Evolutionary conservation across 1,140 invertebrate species (phyloP).

Genomic region (Holcopasites calliopsidis): DNA sequence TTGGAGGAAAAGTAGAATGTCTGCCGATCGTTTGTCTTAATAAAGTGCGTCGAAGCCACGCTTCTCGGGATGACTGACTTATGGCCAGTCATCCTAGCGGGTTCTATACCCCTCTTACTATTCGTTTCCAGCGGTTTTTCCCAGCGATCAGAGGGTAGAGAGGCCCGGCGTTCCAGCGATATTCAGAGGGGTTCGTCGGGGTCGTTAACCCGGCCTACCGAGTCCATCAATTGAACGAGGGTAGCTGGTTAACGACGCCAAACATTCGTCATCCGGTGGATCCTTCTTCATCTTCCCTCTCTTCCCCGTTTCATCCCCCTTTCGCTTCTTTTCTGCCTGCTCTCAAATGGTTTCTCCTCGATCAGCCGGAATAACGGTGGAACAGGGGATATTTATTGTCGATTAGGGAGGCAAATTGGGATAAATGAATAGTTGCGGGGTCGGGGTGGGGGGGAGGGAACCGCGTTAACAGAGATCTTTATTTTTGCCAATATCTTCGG

Average conservation of each 20-base stretch:
- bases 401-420: not conserved
- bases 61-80: slow-evolving; percentile 54
- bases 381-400: not conserved
- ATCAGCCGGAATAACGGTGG: not conserved
- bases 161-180: slow-evolving; percentile 23
- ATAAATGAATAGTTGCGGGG: not conserved
- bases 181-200: slow-evolving; percentile 31
- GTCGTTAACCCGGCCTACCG: slow-evolving; percentile 44
- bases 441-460: too few species aligned
- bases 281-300: not conserved
- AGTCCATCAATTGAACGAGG: slow-evolving; percentile 54
- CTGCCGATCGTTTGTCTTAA: slow-evolving; percentile 73
- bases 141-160: not conserved
- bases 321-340: slow-evolving; percentile 1
- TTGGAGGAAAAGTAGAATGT: slow-evolving; percentile 17
- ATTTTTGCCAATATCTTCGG: too few species aligned
- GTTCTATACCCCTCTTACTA: slow-evolving; percentile 31
- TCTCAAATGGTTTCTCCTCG: not conserved
- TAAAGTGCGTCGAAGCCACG: slow-evolving; percentile 70
- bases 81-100: slow-evolving; percentile 63
- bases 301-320: not conserved
- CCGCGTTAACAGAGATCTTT: not conserved
- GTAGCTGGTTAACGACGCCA: slow-evolving; percentile 45
- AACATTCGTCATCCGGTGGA: slow-evolving; percentile 52
- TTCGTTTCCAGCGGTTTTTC: slow-evolving; percentile 24